Conservation (phyloP, 2,888 invertebrate species). For the Phengaris arion region DNA sequence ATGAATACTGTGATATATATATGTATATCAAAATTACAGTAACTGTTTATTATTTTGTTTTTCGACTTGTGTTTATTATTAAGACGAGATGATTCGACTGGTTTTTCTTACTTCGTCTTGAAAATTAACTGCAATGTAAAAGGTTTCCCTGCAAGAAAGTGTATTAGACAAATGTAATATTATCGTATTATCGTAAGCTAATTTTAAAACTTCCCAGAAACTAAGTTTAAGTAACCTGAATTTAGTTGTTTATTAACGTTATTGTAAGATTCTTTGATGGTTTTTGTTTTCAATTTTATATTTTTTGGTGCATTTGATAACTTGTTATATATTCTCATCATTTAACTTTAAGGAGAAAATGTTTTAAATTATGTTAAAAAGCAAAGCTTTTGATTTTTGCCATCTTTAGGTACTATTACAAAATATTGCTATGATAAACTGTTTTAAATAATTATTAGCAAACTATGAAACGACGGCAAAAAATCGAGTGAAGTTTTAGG, state of each 20-base stretch:
- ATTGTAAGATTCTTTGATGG: slow-evolving; percentile 29
- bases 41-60: background rate
- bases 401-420: background rate
- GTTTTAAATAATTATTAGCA: background rate
- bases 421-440: background rate
- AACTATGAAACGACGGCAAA: background rate
- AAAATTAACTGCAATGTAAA: background rate
- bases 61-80: background rate
- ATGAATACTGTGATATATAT: slow-evolving; percentile 31
- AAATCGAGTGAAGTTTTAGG: background rate
- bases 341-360: background rate
- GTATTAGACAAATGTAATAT: slow-evolving; percentile 20
- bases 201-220: slow-evolving; percentile 13
- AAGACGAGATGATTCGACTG: background rate
- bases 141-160: background rate
- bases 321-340: slow-evolving; percentile 19
- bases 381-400: background rate
- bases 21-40: slow-evolving; percentile 21
- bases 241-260: slow-evolving; percentile 32
- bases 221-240: background rate
- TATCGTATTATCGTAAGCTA: background rate
- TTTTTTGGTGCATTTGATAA: slow-evolving; percentile 15
- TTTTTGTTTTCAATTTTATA: slow-evolving; percentile 29
- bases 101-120: background rate
- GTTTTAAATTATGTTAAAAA: background rate